A percentile compares a stretch with the other conserved stretches of the same genome.
phyloP scores from a whole-genome alignment of 2,888 invertebrate genomes.

The Acrobasis repandana region DNA sequence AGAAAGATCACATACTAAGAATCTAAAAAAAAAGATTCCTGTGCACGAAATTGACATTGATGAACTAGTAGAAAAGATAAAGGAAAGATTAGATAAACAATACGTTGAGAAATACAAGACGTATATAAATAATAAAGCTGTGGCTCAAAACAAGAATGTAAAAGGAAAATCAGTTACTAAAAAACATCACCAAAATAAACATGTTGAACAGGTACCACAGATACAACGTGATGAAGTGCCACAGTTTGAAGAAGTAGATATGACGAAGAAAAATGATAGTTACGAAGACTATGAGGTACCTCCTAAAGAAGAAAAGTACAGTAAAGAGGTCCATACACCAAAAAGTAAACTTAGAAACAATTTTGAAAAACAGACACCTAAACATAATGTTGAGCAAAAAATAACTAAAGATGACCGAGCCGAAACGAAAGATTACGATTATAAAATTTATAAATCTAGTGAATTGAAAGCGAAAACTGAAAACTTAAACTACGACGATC shows the following conservation, averaged over 20 bases:
- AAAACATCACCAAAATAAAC: neutral
- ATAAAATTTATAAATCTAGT: slow-evolving; percentile 15
- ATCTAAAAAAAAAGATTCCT: neutral
- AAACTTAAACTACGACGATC: slow-evolving; percentile 39
- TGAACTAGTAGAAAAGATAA: slow-evolving; percentile 46
- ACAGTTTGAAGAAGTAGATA: slow-evolving; percentile 15
- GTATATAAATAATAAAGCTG: slow-evolving; percentile 10
- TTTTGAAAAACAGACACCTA: slow-evolving; percentile 13
- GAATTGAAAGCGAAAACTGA: slow-evolving; percentile 48
- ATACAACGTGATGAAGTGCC: neutral
- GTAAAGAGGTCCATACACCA: slow-evolving; percentile 27
- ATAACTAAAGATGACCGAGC: neutral
- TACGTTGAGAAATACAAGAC: slow-evolving; percentile 20
- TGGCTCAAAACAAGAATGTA: neutral
- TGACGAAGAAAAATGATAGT: slow-evolving; percentile 42
- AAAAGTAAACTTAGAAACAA: slow-evolving; percentile 6
- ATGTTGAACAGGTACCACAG: slow-evolving; percentile 1
- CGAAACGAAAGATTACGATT: slow-evolving; percentile 10
- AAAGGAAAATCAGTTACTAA: neutral
- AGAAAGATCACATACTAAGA: neutral
- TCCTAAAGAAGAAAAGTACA: slow-evolving; percentile 42
- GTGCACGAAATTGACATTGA: slow-evolving; percentile 38
- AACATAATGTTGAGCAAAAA: neutral
- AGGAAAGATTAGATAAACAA: slow-evolving; percentile 40
- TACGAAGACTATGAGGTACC: slow-evolving; percentile 62